Conservation (phyloP, 2,888 invertebrate genomes). For the Platycnemis pennipes region DNA sequence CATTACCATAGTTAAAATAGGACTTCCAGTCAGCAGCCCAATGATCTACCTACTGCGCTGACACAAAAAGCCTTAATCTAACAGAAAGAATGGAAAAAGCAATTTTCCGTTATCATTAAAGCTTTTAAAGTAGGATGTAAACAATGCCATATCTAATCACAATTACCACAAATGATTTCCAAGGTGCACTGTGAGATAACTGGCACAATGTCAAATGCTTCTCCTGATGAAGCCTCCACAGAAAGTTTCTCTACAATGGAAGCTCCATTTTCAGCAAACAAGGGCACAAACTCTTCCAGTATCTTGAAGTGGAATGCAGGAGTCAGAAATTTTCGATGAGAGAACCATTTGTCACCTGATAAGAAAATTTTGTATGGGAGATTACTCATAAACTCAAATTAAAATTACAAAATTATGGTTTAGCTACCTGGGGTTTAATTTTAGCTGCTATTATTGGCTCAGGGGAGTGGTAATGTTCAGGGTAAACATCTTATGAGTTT, state of each 20-base stretch:
- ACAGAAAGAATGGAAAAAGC: no score
- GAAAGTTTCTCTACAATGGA: constrained; percentile 76
- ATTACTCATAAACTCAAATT: background rate
- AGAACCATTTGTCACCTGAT: constrained; percentile 79
- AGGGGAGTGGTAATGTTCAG: no score
- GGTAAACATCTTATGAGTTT: no score
- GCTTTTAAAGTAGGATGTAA: no score
- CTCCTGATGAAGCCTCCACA: constrained; percentile 73
- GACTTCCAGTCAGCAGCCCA: no score
- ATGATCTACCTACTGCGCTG: no score
- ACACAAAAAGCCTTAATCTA: no score
- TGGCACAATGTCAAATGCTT: constrained; percentile 69
- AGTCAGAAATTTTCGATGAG: constrained; percentile 79
- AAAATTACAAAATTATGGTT: no score
- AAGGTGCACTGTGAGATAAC: constrained; percentile 70
- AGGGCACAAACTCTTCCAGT: constrained; percentile 77
- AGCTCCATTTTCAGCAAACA: constrained; percentile 78
- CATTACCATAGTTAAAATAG: no score
- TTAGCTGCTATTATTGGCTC: no score
- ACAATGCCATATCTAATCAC: background rate
- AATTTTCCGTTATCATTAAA: no score
- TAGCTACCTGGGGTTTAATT: no score
- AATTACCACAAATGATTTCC: constrained; percentile 72
- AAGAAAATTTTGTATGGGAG: background rate
- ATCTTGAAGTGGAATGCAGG: constrained; percentile 80